Percentiles rank a stretch among this genome's conserved stretches.
These are phyloP conservation scores for Cactoblastis cactorum DNA, from an alignment of 2,888 invertebrate species.

Conservation along the genomic window DNA sequence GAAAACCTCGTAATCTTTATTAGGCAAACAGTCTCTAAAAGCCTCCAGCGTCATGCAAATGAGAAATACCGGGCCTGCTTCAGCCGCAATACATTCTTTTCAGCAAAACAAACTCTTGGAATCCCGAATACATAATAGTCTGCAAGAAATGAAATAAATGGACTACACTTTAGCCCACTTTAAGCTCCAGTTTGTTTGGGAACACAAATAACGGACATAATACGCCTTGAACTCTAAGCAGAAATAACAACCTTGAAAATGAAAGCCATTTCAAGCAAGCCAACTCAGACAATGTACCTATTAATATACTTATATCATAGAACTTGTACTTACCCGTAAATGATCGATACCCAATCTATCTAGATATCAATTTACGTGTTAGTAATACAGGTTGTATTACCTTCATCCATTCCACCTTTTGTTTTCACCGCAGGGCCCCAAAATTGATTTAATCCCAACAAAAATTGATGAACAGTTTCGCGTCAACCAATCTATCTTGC, in stretches of 20 bases:
- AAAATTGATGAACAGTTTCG: constrained; percentile 34
- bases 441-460: constrained; percentile 27
- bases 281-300: too few species aligned
- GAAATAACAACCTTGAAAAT: too few species aligned
- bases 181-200: too few species aligned
- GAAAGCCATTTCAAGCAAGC: too few species aligned
- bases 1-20: constrained; percentile 2
- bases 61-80: background rate
- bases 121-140: constrained; percentile 23
- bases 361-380: background rate
- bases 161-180: background rate
- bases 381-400: constrained; percentile 8
- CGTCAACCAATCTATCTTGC: constrained; percentile 31
- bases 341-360: background rate
- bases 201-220: too few species aligned
- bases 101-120: constrained; percentile 18
- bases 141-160: background rate
- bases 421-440: constrained; percentile 17
- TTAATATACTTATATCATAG: too few species aligned
- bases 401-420: constrained; percentile 16
- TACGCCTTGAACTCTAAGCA: too few species aligned
- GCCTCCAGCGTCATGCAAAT: constrained; percentile 7
- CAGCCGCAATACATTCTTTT: constrained; percentile 17
- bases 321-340: background rate
- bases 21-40: background rate